A percentile compares a stretch with the other conserved stretches of the same genome.
phyloP scores from a whole-genome alignment of 2,888 invertebrate genomes.

The Sicus ferrugineus region DNA sequence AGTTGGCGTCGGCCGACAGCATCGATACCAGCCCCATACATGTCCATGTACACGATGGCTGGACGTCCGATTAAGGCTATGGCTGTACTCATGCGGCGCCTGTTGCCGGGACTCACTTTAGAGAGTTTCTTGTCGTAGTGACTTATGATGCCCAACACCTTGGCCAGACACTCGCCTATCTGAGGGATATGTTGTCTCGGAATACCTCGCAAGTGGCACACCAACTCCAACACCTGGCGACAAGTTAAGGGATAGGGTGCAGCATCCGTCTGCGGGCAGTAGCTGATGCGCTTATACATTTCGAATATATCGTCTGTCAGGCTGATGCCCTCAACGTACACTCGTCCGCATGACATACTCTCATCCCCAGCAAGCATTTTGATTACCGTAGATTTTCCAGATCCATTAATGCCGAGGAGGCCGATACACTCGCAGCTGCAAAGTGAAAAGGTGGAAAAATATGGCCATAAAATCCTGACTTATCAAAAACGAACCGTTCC shows the following conservation, averaged over 20 bases:
- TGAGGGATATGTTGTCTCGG: background rate
- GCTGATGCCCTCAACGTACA: constrained; percentile 44
- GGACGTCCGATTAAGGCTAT: constrained; percentile 45
- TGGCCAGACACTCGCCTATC: constrained; percentile 40
- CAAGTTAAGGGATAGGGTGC: constrained; percentile 44
- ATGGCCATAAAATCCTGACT: background rate
- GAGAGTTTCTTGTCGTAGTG: constrained; percentile 36
- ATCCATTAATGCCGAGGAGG: constrained; percentile 43
- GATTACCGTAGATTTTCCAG: constrained; percentile 46
- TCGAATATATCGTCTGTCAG: constrained; percentile 23
- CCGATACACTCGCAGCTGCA: constrained; percentile 47
- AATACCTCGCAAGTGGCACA: constrained; percentile 43
- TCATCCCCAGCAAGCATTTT: constrained; percentile 42
- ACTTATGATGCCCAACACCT: constrained; percentile 42
- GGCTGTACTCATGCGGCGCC: constrained; percentile 44
- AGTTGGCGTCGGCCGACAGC: constrained; percentile 45
- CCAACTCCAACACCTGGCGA: constrained; percentile 40
- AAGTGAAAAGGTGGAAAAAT: background rate
- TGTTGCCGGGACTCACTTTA: constrained; percentile 43
- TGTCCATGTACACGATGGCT: constrained; percentile 44
- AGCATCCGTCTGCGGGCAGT: constrained; percentile 40
- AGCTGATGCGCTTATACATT: constrained; percentile 44
- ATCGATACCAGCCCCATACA: constrained; percentile 46
- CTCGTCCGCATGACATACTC: constrained; percentile 33
- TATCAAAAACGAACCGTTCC: background rate